phyloP scores from a whole-genome alignment of 2,888 invertebrate species.

The Leucozona laternaria region DNA sequence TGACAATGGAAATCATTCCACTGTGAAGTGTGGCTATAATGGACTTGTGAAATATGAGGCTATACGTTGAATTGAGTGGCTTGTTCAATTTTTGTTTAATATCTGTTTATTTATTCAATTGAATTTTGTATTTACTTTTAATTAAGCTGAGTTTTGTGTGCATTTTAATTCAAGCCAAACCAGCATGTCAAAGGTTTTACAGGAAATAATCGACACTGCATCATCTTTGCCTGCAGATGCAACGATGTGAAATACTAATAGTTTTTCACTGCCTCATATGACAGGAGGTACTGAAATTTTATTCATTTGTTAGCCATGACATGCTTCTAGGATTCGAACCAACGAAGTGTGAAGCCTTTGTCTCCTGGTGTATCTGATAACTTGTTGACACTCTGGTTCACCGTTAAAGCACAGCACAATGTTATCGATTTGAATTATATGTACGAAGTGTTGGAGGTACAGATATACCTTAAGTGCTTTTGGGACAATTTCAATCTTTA shows the following conservation, averaged over 20 bases:
- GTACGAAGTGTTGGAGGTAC: background rate
- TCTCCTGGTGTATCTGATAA: constrained; percentile 4
- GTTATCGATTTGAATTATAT: constrained; percentile 35
- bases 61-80: constrained; percentile 35
- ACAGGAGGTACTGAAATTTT: constrained; percentile 26
- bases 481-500: constrained; percentile 69
- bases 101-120: constrained; percentile 42
- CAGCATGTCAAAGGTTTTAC: constrained; percentile 56
- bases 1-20: constrained; percentile 72
- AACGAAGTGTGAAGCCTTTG: background rate
- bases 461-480: constrained; percentile 15
- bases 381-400: constrained; percentile 59
- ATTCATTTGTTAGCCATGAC: constrained; percentile 28
- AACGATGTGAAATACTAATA: constrained; percentile 28
- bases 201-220: constrained; percentile 12
- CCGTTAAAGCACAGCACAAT: constrained; percentile 49
- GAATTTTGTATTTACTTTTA: constrained; percentile 56
- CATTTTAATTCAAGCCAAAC: constrained; percentile 33
- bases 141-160: constrained; percentile 32
- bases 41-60: constrained; percentile 72
- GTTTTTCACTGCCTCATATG: constrained; percentile 52
- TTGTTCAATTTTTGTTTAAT: background rate
- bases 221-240: background rate
- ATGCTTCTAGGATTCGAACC: constrained; percentile 29
- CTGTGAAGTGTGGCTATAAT: constrained; percentile 70